Percentiles rank a stretch among this genome's conserved stretches.
Evolutionary conservation across 1,140 invertebrate genomes (phyloP).

Genomic region (Pseudomyrmex gracilis): DNA sequence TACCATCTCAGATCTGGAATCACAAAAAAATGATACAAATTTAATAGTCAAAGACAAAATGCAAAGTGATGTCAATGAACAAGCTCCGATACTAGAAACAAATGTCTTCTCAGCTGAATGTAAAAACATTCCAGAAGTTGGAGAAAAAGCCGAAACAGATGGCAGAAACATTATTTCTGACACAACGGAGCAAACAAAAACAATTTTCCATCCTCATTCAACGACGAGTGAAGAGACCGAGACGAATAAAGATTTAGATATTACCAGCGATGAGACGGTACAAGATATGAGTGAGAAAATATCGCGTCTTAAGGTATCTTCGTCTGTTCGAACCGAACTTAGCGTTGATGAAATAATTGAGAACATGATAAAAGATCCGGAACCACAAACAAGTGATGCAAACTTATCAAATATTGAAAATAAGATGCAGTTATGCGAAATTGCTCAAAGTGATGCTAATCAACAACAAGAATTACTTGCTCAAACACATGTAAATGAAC

Average conservation of each 20-base stretch:
- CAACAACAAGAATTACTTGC: not conserved
- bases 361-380: constrained; percentile 56
- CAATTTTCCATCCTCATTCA: too few relatives aligned
- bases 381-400: constrained; percentile 1
- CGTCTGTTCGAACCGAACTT: constrained; percentile 43
- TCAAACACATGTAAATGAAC: constrained; percentile 1
- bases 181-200: too few relatives aligned
- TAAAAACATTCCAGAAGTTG: not conserved
- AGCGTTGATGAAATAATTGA: constrained; percentile 68
- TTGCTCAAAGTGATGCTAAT: not conserved
- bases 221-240: too few relatives aligned
- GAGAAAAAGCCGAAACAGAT: not conserved
- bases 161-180: too few relatives aligned
- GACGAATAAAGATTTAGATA: not conserved
- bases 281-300: not conserved
- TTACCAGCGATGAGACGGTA: not conserved
- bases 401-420: not conserved
- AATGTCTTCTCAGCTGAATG: not conserved
- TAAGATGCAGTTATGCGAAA: not conserved
- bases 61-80: too few relatives aligned
- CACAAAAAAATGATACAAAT: too few relatives aligned
- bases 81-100: too few relatives aligned
- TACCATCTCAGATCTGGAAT: too few relatives aligned
- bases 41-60: too few relatives aligned
- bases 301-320: not conserved